Conservation (phyloP, 2,888 invertebrate species). For the Prosapia bicincta region DNA sequence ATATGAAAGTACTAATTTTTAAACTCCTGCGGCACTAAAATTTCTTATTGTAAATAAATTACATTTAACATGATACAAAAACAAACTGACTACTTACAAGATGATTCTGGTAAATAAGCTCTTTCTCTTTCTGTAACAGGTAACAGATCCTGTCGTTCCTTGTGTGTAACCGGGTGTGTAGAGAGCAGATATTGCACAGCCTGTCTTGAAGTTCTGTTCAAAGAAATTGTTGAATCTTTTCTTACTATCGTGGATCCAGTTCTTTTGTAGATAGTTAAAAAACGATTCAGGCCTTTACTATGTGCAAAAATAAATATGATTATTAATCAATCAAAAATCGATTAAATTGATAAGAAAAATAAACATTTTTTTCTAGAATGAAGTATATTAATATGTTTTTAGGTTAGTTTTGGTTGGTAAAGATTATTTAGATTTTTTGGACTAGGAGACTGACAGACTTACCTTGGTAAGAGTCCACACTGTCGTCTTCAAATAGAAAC, state of each 20-base stretch:
- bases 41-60: background rate
- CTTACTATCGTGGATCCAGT: conserved; percentile 64
- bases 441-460: no score
- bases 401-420: no score
- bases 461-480: no score
- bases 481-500: no score
- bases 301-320: no score
- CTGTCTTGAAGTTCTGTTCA: conserved; percentile 61
- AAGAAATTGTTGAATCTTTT: conserved; percentile 60
- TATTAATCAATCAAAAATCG: no score
- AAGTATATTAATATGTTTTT: no score
- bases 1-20: background rate
- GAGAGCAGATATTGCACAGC: conserved; percentile 60
- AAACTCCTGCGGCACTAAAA: background rate
- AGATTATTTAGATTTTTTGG: no score
- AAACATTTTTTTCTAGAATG: no score
- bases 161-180: conserved; percentile 63
- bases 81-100: conserved; percentile 18
- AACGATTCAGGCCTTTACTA: conserved; percentile 62
- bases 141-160: conserved; percentile 66
- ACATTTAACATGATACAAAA: no score
- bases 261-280: conserved; percentile 63
- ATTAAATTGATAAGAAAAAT: no score
- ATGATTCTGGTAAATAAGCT: conserved; percentile 20
- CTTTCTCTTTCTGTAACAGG: conserved; percentile 55